Base-by-base conservation (phyloP, 2,113 vertebrate genomes). In the Tamias sibiricus region DNA sequence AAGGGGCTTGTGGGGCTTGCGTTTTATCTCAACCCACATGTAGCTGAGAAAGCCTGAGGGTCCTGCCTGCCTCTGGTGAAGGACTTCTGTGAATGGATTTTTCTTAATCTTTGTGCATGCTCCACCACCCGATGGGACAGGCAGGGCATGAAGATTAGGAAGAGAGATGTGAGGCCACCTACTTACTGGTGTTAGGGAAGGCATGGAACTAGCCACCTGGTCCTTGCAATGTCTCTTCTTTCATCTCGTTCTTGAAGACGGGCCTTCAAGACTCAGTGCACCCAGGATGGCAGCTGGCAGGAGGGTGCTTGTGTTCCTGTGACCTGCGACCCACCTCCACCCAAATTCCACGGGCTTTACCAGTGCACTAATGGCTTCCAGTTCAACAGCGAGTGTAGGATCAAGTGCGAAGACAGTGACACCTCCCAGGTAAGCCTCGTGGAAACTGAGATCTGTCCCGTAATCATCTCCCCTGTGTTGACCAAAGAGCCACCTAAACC, bases 211-310 rank as follows among this genome's bases (percentile, higher is more conserved):
- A 19, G 40, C 35, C 5, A 8, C 30, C 2, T 22, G 59, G 26
- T 84, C 59, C 84, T 64, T 91, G 52, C 84, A 92, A 76, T 68
- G 8, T 74, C 87, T 91, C 62, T 91, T 44, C 35, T 91, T 72
- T 87, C 83, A 75, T 94, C 85, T 59, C 80, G 83, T 57, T 90
- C 42, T 92, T 40, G 90, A 96, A 99, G 99, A 96, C 99, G 99
- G 85, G 99, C 99, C 1, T 99, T 99, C 97, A 99, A 99, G 98
- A 99, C 98, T 59, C 99, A 99, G 97, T 99, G 99, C 96, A 99
- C 99, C 0, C 99, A 99, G 54, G 99, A 99, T 0, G 99, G 99
- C 92, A 99, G 99, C 74, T 99, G 99, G 99, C 98, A 99, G 59
- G 98, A 99, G 0, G 99, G 99, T 0, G 98, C 99, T 3, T 99